Conservation (phyloP, 1,140 invertebrate genomes). For the Eumaeus atala region DNA sequence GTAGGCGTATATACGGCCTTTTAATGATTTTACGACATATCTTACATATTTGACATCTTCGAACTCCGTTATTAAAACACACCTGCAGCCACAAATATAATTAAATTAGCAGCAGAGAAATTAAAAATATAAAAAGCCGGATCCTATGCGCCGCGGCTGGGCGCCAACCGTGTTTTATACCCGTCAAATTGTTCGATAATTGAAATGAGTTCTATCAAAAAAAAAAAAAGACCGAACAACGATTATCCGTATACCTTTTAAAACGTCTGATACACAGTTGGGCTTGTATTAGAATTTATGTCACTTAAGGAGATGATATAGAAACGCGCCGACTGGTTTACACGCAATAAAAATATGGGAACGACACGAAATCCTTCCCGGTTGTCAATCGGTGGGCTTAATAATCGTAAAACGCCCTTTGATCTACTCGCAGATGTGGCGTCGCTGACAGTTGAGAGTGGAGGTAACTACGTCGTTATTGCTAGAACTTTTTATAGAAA, state of each 20-base stretch:
- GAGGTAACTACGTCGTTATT: no score
- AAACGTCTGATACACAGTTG: slow-evolving; percentile 72
- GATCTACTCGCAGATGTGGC: slow-evolving; percentile 41
- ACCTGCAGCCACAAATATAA: slow-evolving; percentile 35
- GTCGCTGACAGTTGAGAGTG: no score
- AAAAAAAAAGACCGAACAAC: slow-evolving; percentile 71
- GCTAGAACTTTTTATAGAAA: not conserved
- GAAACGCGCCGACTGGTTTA: slow-evolving; percentile 69
- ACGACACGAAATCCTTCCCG: slow-evolving; percentile 59
- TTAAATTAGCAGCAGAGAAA: slow-evolving; percentile 67
- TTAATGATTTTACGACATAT: no score
- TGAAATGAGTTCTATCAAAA: slow-evolving; percentile 73
- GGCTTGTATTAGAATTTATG: slow-evolving; percentile 74
- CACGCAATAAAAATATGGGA: slow-evolving; percentile 73
- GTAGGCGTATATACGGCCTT: no score
- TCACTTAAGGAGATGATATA: slow-evolving; percentile 70
- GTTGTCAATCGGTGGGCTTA: slow-evolving; percentile 68
- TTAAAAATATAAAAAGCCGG: slow-evolving; percentile 43
- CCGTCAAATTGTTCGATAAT: slow-evolving; percentile 69
- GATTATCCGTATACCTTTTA: slow-evolving; percentile 72
- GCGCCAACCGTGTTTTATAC: slow-evolving; percentile 64
- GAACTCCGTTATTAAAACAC: slow-evolving; percentile 10
- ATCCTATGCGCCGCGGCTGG: slow-evolving; percentile 43
- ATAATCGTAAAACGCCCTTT: slow-evolving; percentile 72
- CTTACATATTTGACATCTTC: not conserved